Evolutionary conservation across 1,140 invertebrate genomes (phyloP).

Genomic region (Drosophila takahashii): DNA sequence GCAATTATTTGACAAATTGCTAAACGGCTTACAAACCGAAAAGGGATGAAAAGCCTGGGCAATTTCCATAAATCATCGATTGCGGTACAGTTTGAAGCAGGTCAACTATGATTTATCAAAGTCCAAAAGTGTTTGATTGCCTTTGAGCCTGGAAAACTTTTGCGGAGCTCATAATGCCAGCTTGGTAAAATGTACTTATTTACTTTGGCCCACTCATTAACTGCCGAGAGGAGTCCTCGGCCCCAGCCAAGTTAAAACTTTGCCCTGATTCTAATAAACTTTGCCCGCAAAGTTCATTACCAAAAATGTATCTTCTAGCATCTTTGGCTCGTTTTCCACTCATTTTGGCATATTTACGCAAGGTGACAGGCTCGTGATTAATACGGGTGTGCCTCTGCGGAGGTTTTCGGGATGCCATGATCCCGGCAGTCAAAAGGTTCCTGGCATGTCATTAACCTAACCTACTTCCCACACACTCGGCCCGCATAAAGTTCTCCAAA

Average conservation of each 20-base stretch:
- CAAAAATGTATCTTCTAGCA: constrained; percentile 40
- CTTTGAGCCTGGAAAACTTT: constrained; percentile 33
- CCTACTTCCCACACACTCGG: constrained; percentile 5
- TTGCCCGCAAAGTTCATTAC: constrained; percentile 69
- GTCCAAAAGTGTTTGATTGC: constrained; percentile 53
- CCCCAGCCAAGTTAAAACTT: constrained; percentile 44
- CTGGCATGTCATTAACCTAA: constrained; percentile 55
- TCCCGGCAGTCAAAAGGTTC: constrained; percentile 41
- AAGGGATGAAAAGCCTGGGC: not conserved
- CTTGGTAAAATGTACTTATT: constrained; percentile 45
- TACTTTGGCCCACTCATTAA: constrained; percentile 59
- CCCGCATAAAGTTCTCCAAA: constrained; percentile 41
- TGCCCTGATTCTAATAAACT: constrained; percentile 60
- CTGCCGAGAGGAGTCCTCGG: constrained; percentile 22
- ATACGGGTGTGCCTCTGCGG: constrained; percentile 42
- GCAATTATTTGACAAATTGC: constrained; percentile 67
- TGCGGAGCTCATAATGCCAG: constrained; percentile 20
- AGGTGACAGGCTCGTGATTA: constrained; percentile 79
- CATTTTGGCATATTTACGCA: constrained; percentile 77
- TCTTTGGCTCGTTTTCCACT: constrained; percentile 67
- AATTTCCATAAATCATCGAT: constrained; percentile 44
- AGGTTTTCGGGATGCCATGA: not conserved
- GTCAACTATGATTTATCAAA: constrained; percentile 56
- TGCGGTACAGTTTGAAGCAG: constrained; percentile 23
- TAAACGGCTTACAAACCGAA: constrained; percentile 43